phyloP scores from a whole-genome alignment of 2,113 vertebrate species.

The Collichthys lucidus region DNA sequence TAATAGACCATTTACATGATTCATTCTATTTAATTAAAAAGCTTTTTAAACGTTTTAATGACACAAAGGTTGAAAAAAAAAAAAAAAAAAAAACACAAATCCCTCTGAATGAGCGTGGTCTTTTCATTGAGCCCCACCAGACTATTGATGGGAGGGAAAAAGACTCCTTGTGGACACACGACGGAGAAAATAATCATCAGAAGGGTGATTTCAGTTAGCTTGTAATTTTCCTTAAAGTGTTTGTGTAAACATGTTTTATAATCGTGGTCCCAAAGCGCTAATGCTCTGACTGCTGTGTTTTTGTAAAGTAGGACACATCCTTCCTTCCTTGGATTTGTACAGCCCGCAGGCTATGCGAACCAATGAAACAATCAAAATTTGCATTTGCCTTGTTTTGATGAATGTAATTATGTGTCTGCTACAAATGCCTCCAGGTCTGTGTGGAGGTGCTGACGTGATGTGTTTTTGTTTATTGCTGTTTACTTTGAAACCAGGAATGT shows the following conservation, averaged over 20 bases:
- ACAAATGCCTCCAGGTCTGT: conserved; percentile 55
- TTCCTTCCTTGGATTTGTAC: conserved; percentile 36
- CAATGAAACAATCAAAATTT: conserved; percentile 54
- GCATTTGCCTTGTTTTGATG: conserved; percentile 54
- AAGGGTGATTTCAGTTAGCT: conserved; percentile 19
- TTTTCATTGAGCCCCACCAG: not conserved
- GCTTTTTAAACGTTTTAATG: not conserved
- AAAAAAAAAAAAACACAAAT: not conserved
- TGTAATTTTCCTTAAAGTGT: conserved; percentile 31
- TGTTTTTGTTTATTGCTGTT: conserved; percentile 55
- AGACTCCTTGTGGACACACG: conserved; percentile 7
- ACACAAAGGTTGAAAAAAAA: not conserved
- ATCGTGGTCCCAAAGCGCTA: conserved; percentile 42
- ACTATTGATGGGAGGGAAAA: not conserved
- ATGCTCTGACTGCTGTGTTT: conserved; percentile 47
- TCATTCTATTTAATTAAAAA: not conserved
- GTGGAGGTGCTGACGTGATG: conserved; percentile 13
- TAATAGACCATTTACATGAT: not conserved
- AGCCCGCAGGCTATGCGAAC: conserved; percentile 44
- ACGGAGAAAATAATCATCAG: conserved; percentile 10
- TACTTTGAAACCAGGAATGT: conserved; percentile 51
- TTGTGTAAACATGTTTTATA: conserved; percentile 18
- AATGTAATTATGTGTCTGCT: conserved; percentile 60
- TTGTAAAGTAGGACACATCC: conserved; percentile 50
- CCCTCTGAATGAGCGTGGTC: not conserved